A percentile compares a stretch with the other conserved stretches of the same genome.
phyloP scores from a whole-genome alignment of 2,888 invertebrate species.

The Oscheius sp. region DNA sequence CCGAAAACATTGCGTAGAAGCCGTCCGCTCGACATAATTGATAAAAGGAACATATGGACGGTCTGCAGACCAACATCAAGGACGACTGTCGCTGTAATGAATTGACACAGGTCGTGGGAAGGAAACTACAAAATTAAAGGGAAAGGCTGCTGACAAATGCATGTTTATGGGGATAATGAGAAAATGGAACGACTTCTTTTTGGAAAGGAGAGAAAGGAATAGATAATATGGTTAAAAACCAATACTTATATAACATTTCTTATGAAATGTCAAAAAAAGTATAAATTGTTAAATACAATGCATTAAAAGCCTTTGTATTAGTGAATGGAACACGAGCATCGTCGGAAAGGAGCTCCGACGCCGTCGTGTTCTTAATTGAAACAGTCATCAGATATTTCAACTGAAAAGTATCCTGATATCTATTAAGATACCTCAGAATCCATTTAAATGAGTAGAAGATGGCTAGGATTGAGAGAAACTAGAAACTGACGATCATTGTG shows the following conservation, averaged over 20 bases:
- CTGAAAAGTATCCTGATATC: no score
- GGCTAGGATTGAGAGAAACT: no score
- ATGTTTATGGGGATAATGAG: conserved; percentile 3
- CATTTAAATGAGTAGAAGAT: no score
- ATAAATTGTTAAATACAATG: no score
- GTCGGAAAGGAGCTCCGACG: conserved; percentile 57
- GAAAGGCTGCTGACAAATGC: background rate
- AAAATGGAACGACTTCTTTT: background rate
- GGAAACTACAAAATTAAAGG: background rate
- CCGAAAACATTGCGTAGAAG: conserved; percentile 26
- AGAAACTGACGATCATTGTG: no score
- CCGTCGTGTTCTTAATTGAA: no score
- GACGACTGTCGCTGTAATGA: conserved; percentile 21
- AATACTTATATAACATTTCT: no score
- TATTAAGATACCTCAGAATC: no score
- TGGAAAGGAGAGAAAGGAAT: background rate
- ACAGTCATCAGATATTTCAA: no score
- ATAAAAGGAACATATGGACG: conserved; percentile 22
- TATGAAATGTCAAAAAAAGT: no score
- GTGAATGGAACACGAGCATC: conserved; percentile 66
- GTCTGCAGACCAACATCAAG: background rate
- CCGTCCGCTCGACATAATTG: conserved; percentile 15
- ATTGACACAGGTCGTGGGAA: conserved; percentile 27
- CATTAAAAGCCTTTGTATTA: conserved; percentile 60
- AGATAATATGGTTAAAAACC: no score